Percentiles rank a stretch among this genome's conserved stretches.
phyloP scores from a whole-genome alignment of 2,888 invertebrate genomes.

The Platerodrilus igneus region DNA sequence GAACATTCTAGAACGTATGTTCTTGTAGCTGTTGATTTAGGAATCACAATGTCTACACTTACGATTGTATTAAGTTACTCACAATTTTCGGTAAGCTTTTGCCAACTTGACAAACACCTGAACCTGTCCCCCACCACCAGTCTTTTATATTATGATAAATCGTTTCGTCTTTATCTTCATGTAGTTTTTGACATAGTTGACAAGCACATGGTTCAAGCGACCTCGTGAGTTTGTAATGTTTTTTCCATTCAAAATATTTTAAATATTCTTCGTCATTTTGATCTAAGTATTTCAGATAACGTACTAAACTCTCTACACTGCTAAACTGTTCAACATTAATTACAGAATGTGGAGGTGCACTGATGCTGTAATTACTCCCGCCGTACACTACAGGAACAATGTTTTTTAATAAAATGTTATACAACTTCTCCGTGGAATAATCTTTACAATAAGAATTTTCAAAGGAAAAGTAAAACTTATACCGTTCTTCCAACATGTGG shows the following conservation, averaged over 20 bases:
- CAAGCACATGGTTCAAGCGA: neutral
- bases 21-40: no score
- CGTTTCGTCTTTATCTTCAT: slow-evolving; percentile 8
- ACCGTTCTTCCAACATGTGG: slow-evolving; percentile 44
- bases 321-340: slow-evolving; percentile 22
- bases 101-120: slow-evolving; percentile 9
- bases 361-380: slow-evolving; percentile 16
- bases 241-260: slow-evolving; percentile 28
- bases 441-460: slow-evolving; percentile 28
- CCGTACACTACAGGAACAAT: slow-evolving; percentile 28
- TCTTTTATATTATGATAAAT: slow-evolving; percentile 10
- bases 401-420: slow-evolving; percentile 14
- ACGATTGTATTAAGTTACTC: no score
- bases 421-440: slow-evolving; percentile 29
- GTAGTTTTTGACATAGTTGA: slow-evolving; percentile 23
- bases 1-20: no score
- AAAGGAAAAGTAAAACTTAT: slow-evolving; percentile 28
- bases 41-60: no score
- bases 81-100: slow-evolving; percentile 11
- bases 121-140: slow-evolving; percentile 15
- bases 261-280: slow-evolving; percentile 17
- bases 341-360: slow-evolving; percentile 25
- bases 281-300: slow-evolving; percentile 19
- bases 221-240: slow-evolving; percentile 8
- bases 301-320: slow-evolving; percentile 17